These are phyloP conservation scores for Megalops cyprinoides DNA, from an alignment of 2,797 vertebrate genomes.

Conservation along the genomic window DNA sequence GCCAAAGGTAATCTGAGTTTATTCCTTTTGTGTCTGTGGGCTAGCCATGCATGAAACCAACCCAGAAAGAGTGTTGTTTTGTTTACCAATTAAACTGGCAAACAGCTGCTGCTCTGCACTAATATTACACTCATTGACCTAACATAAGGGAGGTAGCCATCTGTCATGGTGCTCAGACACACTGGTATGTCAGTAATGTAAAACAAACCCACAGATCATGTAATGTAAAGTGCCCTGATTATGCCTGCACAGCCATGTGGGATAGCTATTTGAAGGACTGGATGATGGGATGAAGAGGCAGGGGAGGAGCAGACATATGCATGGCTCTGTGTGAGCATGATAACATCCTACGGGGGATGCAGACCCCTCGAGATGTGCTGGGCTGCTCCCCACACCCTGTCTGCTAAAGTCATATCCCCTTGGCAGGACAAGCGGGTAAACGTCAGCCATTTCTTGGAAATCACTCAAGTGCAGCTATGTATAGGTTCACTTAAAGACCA, in stretches of 20 bases:
- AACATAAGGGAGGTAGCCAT: neutral
- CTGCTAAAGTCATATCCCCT: slow-evolving; percentile 3
- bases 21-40: no score
- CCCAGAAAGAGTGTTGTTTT: neutral
- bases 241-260: neutral
- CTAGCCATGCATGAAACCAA: neutral
- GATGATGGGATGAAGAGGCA: neutral
- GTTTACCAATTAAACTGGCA: neutral
- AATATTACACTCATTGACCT: neutral
- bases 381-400: neutral
- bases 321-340: neutral
- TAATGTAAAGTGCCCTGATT: slow-evolving; percentile 1
- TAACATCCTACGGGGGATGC: neutral
- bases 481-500: neutral
- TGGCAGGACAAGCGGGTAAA: neutral
- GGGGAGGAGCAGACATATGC: neutral
- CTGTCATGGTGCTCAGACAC: neutral
- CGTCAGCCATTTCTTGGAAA: neutral
- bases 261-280: neutral
- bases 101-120: neutral
- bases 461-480: neutral
- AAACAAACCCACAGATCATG: slow-evolving; percentile 4
- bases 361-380: neutral
- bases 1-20: no score
- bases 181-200: slow-evolving; percentile 23